Conservation (phyloP, 2,797 vertebrate genomes). For the Pseudochromis fuscus region DNA sequence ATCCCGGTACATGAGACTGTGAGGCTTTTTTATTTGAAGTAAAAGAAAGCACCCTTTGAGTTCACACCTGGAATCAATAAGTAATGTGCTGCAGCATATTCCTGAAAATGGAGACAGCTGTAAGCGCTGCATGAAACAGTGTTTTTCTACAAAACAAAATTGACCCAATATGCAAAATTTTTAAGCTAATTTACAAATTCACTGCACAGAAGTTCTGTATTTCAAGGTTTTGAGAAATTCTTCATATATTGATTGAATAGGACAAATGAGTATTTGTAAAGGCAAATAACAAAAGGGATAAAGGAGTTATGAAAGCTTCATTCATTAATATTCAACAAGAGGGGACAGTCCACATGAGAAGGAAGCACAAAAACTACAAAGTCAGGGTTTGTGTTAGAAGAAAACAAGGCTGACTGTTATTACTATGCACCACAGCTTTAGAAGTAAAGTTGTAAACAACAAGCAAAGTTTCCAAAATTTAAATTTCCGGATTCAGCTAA, state of each 20-base stretch:
- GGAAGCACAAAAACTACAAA: constrained; percentile 6
- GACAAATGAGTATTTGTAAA: background rate
- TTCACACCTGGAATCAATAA: constrained; percentile 62
- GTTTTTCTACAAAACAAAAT: constrained; percentile 4
- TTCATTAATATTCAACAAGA: constrained; percentile 14
- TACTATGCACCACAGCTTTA: background rate
- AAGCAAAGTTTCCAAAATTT: background rate
- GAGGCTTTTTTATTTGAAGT: constrained; percentile 21
- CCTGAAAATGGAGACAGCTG: constrained; percentile 17
- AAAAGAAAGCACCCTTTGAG: constrained; percentile 41
- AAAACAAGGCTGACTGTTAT: background rate
- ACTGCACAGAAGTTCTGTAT: background rate
- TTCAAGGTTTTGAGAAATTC: background rate
- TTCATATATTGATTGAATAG: background rate
- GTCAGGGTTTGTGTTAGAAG: constrained; percentile 15
- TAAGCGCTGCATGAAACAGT: background rate
- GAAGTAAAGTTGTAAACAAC: background rate
- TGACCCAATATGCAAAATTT: background rate
- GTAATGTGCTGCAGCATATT: constrained; percentile 33
- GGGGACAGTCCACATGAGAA: background rate
- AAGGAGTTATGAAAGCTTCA: constrained; percentile 7
- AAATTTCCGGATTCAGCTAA: too few relatives aligned
- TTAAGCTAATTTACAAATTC: constrained; percentile 5
- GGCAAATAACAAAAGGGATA: background rate
- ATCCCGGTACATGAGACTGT: background rate